Evolutionary conservation across 2,888 invertebrate genomes (phyloP).

Genomic region (Trissonchulus latispiculum): DNA sequence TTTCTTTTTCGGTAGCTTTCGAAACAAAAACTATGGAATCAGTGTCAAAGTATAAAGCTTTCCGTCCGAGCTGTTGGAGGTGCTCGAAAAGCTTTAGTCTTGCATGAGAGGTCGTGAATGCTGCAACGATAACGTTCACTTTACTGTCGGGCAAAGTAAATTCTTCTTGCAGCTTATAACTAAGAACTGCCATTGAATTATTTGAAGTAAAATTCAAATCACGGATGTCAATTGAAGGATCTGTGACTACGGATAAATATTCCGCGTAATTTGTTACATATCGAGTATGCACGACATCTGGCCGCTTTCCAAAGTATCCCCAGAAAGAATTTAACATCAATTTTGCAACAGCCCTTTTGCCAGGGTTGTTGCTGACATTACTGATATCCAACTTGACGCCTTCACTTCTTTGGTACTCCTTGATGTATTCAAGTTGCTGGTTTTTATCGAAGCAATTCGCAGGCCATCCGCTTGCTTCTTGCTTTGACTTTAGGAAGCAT

Average conservation of each 20-base stretch:
- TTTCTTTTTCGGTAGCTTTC: too few species aligned
- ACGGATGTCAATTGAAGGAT: neutral
- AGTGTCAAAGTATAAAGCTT: too few species aligned
- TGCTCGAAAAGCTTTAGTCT: too few species aligned
- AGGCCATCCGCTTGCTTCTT: neutral
- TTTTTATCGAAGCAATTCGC: neutral
- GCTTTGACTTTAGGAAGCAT: too few species aligned
- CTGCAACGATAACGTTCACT: constrained; percentile 40
- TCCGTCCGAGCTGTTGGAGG: too few species aligned
- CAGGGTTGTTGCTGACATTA: constrained; percentile 6
- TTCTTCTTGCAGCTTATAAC: constrained; percentile 1
- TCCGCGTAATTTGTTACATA: too few species aligned
- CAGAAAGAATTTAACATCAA: neutral
- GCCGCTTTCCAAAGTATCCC: neutral
- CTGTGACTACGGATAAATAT: too few species aligned
- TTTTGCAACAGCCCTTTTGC: too few species aligned
- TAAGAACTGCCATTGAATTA: neutral
- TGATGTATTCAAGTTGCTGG: neutral
- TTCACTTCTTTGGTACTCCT: neutral
- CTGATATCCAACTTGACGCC: neutral
- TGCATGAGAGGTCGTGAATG: constrained; percentile 42
- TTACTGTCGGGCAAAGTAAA: neutral
- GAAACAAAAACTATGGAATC: too few species aligned
- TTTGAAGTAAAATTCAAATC: neutral
- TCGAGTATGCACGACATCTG: neutral